Conservation (phyloP, 2,888 invertebrate genomes). For the Melikaiella ostensackeni region DNA sequence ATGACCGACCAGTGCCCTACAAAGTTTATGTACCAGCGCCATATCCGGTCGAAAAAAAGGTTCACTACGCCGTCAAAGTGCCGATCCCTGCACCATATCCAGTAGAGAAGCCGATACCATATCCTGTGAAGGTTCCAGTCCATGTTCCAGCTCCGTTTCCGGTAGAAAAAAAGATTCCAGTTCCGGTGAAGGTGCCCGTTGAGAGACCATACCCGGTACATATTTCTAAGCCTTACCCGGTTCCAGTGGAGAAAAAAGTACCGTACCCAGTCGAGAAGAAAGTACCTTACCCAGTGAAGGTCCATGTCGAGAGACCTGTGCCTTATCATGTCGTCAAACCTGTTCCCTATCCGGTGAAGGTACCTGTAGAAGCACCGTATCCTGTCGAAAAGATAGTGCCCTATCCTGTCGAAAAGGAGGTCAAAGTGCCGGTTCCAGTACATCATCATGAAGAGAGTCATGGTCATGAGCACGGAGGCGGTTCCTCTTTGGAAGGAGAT, state of each 20-base stretch:
- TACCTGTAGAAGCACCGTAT: constrained; percentile 68
- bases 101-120: constrained; percentile 82
- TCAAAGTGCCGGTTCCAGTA: constrained; percentile 79
- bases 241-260: constrained; percentile 86
- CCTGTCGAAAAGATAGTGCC: constrained; percentile 83
- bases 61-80: constrained; percentile 71
- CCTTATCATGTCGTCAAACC: constrained; percentile 83
- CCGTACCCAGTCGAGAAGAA: constrained; percentile 85
- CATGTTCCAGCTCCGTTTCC: constrained; percentile 87
- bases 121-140: constrained; percentile 85
- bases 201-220: constrained; percentile 82
- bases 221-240: constrained; percentile 82
- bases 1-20: constrained; percentile 75
- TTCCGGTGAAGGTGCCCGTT: constrained; percentile 84
- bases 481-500: constrained; percentile 47
- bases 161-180: constrained; percentile 85
- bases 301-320: constrained; percentile 80
- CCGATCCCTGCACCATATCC: constrained; percentile 72
- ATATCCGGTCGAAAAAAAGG: constrained; percentile 74
- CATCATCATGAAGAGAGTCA: constrained; percentile 69
- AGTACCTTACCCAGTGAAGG: constrained; percentile 83
- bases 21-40: constrained; percentile 75
- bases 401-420: constrained; percentile 80
- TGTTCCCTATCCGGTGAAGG: constrained; percentile 72
- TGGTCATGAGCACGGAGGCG: constrained; percentile 51